Evolutionary conservation across 1,140 invertebrate genomes (phyloP), one percentile per base, ranked within the genome.

Genomic region (Periplaneta americana): DNA sequence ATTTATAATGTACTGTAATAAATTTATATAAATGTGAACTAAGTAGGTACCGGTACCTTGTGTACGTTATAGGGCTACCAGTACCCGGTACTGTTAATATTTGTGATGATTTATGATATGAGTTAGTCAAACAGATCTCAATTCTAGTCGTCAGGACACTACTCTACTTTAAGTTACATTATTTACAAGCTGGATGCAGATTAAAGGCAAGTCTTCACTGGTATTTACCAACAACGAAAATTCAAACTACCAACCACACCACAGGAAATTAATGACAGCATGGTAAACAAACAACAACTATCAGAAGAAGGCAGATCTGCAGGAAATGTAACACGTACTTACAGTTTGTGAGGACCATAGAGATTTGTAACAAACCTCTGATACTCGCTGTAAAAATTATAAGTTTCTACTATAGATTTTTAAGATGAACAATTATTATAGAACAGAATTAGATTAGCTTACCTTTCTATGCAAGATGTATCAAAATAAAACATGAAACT

Each of bases 281-380:
- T 8, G 11, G 11, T 57, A 34, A 57, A 66, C 34, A 66, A 32
- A 78, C 79, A n/a, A 83, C 74, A 82, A 78, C 48, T 39, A 32
- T 10, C 31, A 80, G 2, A 75, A 34, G 15, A 82, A 79, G 57
- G n/a, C 28, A 74, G 28, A 9, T 66, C 10, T 76, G 78, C 32
- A 74, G 75, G 28, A 81, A 36, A 82, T 57, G 18, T 9, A 76
- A 17, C 48, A 82, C 2, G 32, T 84, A 87, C 87, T 87, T 85
- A 87, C 87, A 86, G 84, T 83, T 84, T 84, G 78, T 85, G 84
- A 48, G 85, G 85, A 37, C 86, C 85, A 82, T 87, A 87, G 83
- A 87, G 85, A 85, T 87, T 88, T 85, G 87, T 85, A 83, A 88
- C 85, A 85, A 88, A 87, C 83, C 85, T 86, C 84, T 86, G 85